Evolutionary conservation across 1,140 invertebrate species (phyloP).

Genomic region (Metopolophium dirhodum): DNA sequence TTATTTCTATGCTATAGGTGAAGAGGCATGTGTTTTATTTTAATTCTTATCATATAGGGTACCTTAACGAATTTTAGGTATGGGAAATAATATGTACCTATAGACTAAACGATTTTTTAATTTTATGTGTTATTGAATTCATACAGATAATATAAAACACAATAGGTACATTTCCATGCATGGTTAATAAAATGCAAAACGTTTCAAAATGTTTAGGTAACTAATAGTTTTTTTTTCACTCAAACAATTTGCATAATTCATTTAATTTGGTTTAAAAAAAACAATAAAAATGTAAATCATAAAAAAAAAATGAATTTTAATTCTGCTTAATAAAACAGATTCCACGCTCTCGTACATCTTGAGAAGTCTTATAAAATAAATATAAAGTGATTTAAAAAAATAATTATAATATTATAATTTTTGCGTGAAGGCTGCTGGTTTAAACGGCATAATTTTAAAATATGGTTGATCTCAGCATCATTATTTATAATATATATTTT

Average conservation of each 20-base stretch:
- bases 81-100: background rate
- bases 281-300: background rate
- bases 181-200: background rate
- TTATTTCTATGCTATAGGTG: background rate
- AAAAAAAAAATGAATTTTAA: background rate
- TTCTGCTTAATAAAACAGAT: background rate
- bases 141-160: background rate
- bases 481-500: background rate
- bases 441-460: background rate
- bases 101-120: background rate
- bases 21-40: background rate
- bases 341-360: background rate
- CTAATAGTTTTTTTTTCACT: background rate
- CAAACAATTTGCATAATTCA: background rate
- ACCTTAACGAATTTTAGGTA: background rate
- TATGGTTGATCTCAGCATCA: background rate
- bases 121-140: background rate
- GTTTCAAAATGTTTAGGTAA: background rate
- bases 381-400: background rate
- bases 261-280: background rate
- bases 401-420: too few relatives aligned
- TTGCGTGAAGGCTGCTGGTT: background rate
- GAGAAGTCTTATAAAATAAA: background rate
- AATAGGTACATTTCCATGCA: background rate
- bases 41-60: background rate